phyloP scores from a whole-genome alignment of 2,797 vertebrate genomes.

The Synanceia verrucosa region DNA sequence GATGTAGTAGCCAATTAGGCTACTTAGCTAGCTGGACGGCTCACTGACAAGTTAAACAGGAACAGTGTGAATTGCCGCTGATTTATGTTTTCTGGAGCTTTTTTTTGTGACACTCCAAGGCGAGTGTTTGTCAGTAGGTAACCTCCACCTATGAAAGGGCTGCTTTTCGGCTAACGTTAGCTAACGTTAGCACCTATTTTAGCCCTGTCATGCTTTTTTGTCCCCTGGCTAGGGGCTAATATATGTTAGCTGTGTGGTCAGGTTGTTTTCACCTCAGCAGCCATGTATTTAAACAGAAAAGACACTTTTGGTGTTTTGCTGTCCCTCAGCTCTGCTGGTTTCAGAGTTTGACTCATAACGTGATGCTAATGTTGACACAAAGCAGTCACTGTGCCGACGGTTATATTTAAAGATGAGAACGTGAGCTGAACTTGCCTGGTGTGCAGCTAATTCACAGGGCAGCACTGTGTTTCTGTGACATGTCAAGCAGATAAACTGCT shows the following conservation, averaged over 20 bases:
- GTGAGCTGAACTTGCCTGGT: not conserved
- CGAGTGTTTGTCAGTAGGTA: not conserved
- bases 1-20: constrained; percentile 53
- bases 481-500: no score
- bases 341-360: not conserved
- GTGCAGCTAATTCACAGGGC: not conserved
- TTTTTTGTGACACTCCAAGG: no score
- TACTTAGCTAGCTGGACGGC: constrained; percentile 48
- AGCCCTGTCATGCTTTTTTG: constrained; percentile 59
- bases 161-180: constrained; percentile 48
- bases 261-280: not conserved
- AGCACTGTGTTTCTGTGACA: not conserved
- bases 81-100: not conserved
- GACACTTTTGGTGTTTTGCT: not conserved
- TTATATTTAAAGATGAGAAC: not conserved
- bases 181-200: constrained; percentile 36
- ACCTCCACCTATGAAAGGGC: constrained; percentile 12
- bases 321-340: not conserved
- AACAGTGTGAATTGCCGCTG: not conserved
- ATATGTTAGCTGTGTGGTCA: constrained; percentile 1
- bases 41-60: constrained; percentile 9
- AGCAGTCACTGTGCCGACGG: not conserved
- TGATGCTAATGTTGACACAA: not conserved
- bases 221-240: constrained; percentile 4
- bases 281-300: not conserved